Base-by-base conservation (phyloP, 2,888 invertebrate genomes). In the Orthosia gracilis region DNA sequence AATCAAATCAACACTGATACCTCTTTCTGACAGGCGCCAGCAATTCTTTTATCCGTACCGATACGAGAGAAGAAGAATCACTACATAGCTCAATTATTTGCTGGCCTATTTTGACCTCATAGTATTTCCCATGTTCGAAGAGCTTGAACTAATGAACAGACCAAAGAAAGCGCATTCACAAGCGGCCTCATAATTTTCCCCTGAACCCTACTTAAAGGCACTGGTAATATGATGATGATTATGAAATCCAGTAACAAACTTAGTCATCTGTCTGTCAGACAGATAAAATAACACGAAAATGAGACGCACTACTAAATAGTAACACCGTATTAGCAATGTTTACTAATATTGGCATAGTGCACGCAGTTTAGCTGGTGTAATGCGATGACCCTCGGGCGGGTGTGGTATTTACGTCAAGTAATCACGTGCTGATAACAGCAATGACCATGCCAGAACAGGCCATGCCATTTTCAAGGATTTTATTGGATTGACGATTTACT, bases 361-460 rank as follows among this genome's bases (percentile, higher is more conserved):
- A 73, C 15, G 40, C 64, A 65, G 57, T 73, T 50, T 64, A 47
- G 26, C 17, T 73, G 50, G 49, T 73, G 70, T 75, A 75, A 75
- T 75, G 67, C 26, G 70, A 76, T 72, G 84, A 70, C 64, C 78
- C 58, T 64, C 52, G 72, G 67, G 50, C 85, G 31, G 69, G 76
- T 61, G 76, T 76, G 78, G 78, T 73, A 23, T 68, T 76, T 71
- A 84, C 82, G 74, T 86, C 71, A 76, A 73, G 73, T 76, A 84
- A 86, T 76, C 47, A 52, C 17, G n/a, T 54, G 49, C 72, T 73
- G 85, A 85, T 85, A 85, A 86, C 82, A 76, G 76, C 58, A 52
- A 61, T 73, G 78, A 77, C 73, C 78, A 78, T 73, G 62, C 61
- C 57, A 75, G 80, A 75, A 80, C 84, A 83, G 67, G 61, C 70